Conservation (phyloP, 1,140 invertebrate species). For the Dermatophagoides farinae region DNA sequence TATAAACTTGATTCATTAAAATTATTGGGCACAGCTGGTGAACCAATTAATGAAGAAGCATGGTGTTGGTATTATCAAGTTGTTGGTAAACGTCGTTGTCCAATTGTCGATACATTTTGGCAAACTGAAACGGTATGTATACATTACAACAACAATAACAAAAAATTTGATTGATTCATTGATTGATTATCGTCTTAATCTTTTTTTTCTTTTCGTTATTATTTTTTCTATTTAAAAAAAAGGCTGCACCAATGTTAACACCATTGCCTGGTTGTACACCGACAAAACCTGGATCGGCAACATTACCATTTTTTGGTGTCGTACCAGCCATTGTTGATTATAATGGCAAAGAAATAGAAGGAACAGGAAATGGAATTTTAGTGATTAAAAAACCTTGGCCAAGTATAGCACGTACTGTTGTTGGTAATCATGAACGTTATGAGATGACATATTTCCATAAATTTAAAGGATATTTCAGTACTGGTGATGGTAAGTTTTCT, state of each 20-base stretch:
- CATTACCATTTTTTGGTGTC: constrained; percentile 91
- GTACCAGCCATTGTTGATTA: constrained; percentile 67
- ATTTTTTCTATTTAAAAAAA: not conserved
- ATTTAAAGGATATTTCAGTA: constrained; percentile 88
- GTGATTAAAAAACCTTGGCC: constrained; percentile 59
- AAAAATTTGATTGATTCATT: not conserved
- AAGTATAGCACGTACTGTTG: constrained; percentile 84
- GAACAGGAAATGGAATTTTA: constrained; percentile 75
- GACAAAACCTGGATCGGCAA: constrained; percentile 87
- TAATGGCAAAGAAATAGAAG: constrained; percentile 60
- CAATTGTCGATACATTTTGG: constrained; percentile 96
- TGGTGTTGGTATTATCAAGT: constrained; percentile 90
- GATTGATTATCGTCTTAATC: not conserved
- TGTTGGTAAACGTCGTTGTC: constrained; percentile 43
- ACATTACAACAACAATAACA: too few species aligned
- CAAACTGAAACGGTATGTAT: constrained; percentile 66
- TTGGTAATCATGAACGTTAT: constrained; percentile 74
- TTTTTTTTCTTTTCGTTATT: not conserved
- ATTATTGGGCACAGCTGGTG: constrained; percentile 80
- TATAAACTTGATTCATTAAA: constrained; percentile 33
- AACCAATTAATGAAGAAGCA: constrained; percentile 93
- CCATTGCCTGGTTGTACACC: constrained; percentile 81
- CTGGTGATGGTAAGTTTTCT: constrained; percentile 61
- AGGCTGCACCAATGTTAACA: constrained; percentile 49
- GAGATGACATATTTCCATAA: constrained; percentile 84